Base-by-base conservation (phyloP, 2,888 invertebrate species). In the Latheticus oryzae region DNA sequence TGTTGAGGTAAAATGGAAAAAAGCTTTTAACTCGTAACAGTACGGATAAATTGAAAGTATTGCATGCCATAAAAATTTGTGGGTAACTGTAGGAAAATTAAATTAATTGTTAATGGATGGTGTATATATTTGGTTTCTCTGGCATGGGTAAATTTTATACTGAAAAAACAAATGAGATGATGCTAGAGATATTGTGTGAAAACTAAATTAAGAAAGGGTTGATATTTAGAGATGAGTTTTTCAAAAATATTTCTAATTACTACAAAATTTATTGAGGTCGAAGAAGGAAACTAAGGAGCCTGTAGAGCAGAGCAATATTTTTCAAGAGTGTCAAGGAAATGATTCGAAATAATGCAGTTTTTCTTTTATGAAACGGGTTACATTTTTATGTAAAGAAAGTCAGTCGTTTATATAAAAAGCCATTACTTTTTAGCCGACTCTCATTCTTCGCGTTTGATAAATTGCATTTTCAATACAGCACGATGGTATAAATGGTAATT, bases 391-490 rank as follows among this genome's bases (percentile, higher is more conserved):
- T 37, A 55, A 47, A 38, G 50, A 48, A 50, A 56, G 33, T 48
- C 40, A 24, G 32, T 50, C 56, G 56, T 50, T 56, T 50, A 42
- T 50, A 42, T 42, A 43, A 51, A 43, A 42, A 21, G 42, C 56
- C 56, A 56, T 56, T 56, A 42, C 26, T 50, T 50, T 42, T 33
- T 38, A 30, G 43, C 40, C 30, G 19, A 28, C 40, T 38, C 43
- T 48, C 47, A 55, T 47, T 50, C 42, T 30, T 56, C 35, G 30
- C 58, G 40, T 61, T 60, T 57, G 59, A 61, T 60, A 51, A 47
- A 62, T 62, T 48, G 58, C 45, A 47, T 43, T 62, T 55, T 60
- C 57, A 55, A 52, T 62, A 60, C 48, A 55, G 55, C 32, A 54
- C 45, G 50, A 50, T 54, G 33, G 43, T 50, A 51, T 55, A 58